phyloP scores from a whole-genome alignment of 2,797 vertebrate species.

The Bovichtus variegatus region DNA sequence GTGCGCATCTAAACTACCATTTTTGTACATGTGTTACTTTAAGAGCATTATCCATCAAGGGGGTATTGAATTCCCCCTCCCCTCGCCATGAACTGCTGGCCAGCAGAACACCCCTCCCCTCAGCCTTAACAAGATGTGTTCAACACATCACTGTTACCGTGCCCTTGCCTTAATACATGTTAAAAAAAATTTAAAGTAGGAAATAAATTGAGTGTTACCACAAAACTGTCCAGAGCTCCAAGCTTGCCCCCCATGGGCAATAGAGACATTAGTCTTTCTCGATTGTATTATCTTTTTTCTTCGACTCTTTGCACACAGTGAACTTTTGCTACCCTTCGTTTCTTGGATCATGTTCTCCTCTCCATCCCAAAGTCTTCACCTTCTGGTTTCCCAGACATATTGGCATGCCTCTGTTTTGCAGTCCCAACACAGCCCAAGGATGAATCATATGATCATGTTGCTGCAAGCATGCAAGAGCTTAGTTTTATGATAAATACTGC shows the following conservation, averaged over 20 bases:
- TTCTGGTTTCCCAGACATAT: conserved; percentile 86
- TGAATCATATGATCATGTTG: conserved; percentile 87
- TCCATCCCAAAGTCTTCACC: conserved; percentile 81
- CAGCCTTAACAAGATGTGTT: conserved; percentile 75
- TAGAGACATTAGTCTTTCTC: conserved; percentile 78
- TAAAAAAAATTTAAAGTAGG: conserved; percentile 41
- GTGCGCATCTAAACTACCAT: conserved; percentile 52
- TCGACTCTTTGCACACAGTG: conserved; percentile 67
- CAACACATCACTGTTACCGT: conserved; percentile 75
- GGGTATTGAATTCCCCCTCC: conserved; percentile 80
- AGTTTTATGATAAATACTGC: conserved; percentile 85
- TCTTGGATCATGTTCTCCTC: conserved; percentile 80
- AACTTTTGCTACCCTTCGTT: conserved; percentile 83
- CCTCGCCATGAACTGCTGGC: conserved; percentile 72
- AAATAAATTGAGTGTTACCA: conserved; percentile 84
- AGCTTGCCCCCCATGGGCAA: conserved; percentile 71
- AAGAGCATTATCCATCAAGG: conserved; percentile 72
- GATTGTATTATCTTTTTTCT: conserved; percentile 79
- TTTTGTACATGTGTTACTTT: conserved; percentile 73
- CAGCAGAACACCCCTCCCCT: conserved; percentile 60
- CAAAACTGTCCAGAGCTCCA: conserved; percentile 77
- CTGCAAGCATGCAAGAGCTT: conserved; percentile 80
- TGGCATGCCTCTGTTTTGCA: conserved; percentile 82
- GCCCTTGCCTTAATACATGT: conserved; percentile 61
- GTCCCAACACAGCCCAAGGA: conserved; percentile 79